These are phyloP conservation scores for Hydropsyche tenuis DNA, from an alignment of 1,140 invertebrate genomes.

Conservation along the genomic window DNA sequence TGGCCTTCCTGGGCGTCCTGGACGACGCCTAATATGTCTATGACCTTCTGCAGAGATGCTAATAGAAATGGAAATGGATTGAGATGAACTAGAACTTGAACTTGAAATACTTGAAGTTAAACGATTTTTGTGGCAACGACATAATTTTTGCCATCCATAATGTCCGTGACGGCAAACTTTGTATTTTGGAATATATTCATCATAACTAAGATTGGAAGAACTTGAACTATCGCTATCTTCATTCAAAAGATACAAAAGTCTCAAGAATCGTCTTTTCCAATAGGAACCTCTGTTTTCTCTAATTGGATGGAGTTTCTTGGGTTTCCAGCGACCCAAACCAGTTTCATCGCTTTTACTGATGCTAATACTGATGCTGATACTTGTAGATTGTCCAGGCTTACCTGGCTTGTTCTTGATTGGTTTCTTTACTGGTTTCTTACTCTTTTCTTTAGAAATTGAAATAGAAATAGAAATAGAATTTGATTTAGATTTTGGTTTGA, in stretches of 20 bases:
- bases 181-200: neutral
- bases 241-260: conserved; percentile 38
- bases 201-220: neutral
- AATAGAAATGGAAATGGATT: neutral
- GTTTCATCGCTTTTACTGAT: conserved; percentile 3
- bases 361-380: conserved; percentile 13
- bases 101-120: neutral
- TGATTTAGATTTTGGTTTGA: neutral
- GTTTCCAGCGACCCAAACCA: neutral
- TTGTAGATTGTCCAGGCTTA: neutral
- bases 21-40: neutral
- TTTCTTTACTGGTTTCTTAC: neutral
- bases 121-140: conserved; percentile 23
- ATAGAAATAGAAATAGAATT: neutral
- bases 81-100: neutral
- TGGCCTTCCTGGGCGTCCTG: too few species aligned
- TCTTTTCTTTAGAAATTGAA: conserved; percentile 4
- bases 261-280: conserved; percentile 39
- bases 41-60: neutral
- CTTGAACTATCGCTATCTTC: conserved; percentile 23
- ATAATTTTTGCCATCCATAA: conserved; percentile 36
- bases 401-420: neutral
- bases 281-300: conserved; percentile 7
- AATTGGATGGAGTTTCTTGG: neutral
- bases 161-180: conserved; percentile 34